A percentile compares a stretch with the other conserved stretches of the same genome.
Evolutionary conservation across 2,888 invertebrate genomes (phyloP).

Genomic region (Pristionchus maxplancki): DNA sequence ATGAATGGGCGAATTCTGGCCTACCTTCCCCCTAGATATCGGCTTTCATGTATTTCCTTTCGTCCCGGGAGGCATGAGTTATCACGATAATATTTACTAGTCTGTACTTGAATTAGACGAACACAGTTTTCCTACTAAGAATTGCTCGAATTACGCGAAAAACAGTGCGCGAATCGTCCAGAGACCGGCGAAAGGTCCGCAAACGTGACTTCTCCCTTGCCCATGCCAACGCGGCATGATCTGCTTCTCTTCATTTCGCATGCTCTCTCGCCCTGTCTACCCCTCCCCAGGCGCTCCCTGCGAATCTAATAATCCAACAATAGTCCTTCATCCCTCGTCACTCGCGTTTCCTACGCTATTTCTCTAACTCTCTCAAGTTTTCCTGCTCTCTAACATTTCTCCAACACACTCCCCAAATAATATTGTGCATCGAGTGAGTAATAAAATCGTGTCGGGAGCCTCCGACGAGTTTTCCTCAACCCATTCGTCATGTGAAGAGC

Average conservation of each 20-base stretch:
- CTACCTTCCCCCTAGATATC: not conserved
- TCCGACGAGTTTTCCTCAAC: not conserved
- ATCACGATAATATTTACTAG: not conserved
- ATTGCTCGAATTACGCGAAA: not conserved
- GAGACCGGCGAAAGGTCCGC: not conserved
- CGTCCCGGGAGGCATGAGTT: not conserved
- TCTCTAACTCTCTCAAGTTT: not conserved
- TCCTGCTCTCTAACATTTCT: not conserved
- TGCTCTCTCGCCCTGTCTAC: not conserved
- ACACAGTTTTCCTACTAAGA: not conserved
- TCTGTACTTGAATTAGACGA: not conserved
- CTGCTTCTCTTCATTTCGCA: not conserved
- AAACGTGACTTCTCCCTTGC: not conserved
- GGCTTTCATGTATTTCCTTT: not conserved
- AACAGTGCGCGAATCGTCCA: not conserved
- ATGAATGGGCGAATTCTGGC: not conserved
- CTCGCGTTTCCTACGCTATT: not conserved
- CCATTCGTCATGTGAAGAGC: not conserved
- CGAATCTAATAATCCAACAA: conserved; percentile 45
- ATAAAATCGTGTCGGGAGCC: conserved; percentile 2
- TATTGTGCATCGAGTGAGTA: not conserved
- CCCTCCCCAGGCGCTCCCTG: not conserved
- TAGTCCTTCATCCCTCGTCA: not conserved
- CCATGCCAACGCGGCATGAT: not conserved
- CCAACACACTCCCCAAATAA: not conserved